Percentiles rank a stretch among this genome's conserved stretches.
These are phyloP conservation scores for Salvator merianae DNA, from an alignment of 2,113 vertebrate genomes.

Conservation along the genomic window DNA sequence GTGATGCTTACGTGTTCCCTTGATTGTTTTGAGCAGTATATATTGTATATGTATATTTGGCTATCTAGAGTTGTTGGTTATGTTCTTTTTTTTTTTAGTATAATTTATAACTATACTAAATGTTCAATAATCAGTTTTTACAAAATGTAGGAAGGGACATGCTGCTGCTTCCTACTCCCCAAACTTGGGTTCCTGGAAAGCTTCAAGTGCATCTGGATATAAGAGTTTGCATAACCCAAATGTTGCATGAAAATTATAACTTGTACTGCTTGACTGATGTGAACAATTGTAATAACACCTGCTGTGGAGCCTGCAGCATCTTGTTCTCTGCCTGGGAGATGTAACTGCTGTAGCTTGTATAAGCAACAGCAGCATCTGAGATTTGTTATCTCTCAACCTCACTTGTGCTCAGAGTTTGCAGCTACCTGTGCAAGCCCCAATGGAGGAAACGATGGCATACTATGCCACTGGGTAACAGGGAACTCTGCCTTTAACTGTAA, in stretches of 20 bases:
- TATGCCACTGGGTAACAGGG: background rate
- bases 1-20: no score
- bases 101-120: no score
- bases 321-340: background rate
- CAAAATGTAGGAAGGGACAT: no score
- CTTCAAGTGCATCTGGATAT: background rate
- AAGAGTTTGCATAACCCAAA: background rate
- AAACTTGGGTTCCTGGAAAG: background rate
- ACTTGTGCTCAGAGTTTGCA: background rate
- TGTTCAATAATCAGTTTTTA: no score
- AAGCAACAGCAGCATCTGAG: background rate
- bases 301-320: background rate
- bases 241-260: background rate
- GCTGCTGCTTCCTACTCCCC: background rate
- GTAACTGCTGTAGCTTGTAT: background rate
- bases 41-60: no score
- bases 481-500: background rate
- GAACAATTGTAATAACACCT: background rate
- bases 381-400: background rate
- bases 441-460: background rate
- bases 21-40: no score
- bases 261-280: background rate
- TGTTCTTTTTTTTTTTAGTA: no score
- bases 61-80: no score
- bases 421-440: background rate